These are phyloP conservation scores for Lycopodina hypogea DNA, from an alignment of 37 sponge, comb jelly and placozoan species.

Conservation along the genomic window DNA sequence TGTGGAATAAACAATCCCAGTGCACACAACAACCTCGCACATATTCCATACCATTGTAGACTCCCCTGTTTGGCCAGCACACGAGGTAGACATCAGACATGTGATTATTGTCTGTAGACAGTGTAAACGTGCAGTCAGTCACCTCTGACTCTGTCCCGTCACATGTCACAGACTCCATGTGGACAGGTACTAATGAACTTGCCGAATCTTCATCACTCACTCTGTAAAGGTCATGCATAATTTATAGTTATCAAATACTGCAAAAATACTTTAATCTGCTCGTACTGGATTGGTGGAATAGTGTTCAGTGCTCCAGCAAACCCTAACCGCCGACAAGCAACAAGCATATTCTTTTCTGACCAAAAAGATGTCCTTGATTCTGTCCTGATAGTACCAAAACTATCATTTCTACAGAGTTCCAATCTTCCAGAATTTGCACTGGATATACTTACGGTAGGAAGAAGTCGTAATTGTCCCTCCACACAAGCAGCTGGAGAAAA, in stretches of 20 bases:
- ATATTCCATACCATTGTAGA: too few relatives aligned
- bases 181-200: background rate
- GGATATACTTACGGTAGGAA: background rate
- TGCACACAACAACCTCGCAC: too few relatives aligned
- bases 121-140: background rate
- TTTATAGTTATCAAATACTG: too few relatives aligned
- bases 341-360: slow-evolving; percentile 45
- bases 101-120: background rate
- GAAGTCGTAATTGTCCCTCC: background rate
- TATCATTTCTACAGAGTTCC: slow-evolving; percentile 16
- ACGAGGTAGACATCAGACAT: slow-evolving; percentile 24
- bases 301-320: slow-evolving; percentile 42
- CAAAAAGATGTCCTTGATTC: slow-evolving; percentile 6
- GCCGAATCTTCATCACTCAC: too few relatives aligned
- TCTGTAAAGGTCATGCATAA: too few relatives aligned
- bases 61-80: slow-evolving; percentile 3
- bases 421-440: slow-evolving; percentile 11
- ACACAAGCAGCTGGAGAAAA: too few relatives aligned
- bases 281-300: slow-evolving; percentile 17
- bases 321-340: slow-evolving; percentile 24
- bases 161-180: slow-evolving; percentile 4
- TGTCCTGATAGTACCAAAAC: slow-evolving; percentile 18
- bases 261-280: too few relatives aligned
- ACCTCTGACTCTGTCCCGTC: slow-evolving; percentile 19
- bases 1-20: too few relatives aligned